phyloP scores from a whole-genome alignment of 2,888 invertebrate genomes.

The Athalia circularis region DNA sequence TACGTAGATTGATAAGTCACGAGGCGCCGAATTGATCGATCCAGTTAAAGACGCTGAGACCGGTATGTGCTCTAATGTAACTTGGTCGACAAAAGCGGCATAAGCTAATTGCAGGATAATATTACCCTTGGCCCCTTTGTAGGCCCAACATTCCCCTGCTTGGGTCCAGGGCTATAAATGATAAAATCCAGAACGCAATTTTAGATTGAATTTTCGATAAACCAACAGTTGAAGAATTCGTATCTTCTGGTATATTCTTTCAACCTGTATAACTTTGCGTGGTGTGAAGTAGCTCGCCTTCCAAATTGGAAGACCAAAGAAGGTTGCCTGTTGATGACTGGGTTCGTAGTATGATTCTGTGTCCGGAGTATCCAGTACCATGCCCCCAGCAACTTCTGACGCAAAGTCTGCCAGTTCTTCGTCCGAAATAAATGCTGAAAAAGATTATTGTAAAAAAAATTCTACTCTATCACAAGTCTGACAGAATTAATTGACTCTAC shows the following conservation, averaged over 20 bases:
- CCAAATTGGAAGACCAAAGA: slow-evolving; percentile 66
- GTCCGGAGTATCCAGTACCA: slow-evolving; percentile 66
- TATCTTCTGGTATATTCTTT: too few species aligned
- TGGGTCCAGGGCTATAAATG: slow-evolving; percentile 63
- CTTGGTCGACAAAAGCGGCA: slow-evolving; percentile 74
- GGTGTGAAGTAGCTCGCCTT: slow-evolving; percentile 62
- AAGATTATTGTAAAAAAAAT: not conserved
- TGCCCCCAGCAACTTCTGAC: slow-evolving; percentile 65
- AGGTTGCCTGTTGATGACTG: slow-evolving; percentile 51
- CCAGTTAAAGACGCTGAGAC: slow-evolving; percentile 75
- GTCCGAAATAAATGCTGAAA: slow-evolving; percentile 41
- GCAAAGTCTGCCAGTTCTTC: slow-evolving; percentile 65
- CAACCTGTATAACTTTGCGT: slow-evolving; percentile 65
- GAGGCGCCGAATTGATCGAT: slow-evolving; percentile 77
- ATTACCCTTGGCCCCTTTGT: slow-evolving; percentile 75
- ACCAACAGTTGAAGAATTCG: too few species aligned
- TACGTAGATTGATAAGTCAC: slow-evolving; percentile 71
- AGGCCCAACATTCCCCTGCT: slow-evolving; percentile 80
- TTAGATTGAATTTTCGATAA: too few species aligned
- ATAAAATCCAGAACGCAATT: too few species aligned
- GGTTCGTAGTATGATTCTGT: slow-evolving; percentile 60
- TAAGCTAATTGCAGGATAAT: slow-evolving; percentile 64
- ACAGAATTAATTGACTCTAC: not conserved
- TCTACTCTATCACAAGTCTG: not conserved
- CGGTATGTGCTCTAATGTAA: slow-evolving; percentile 79